Evolutionary conservation across 2,113 vertebrate species (phyloP).

Genomic region (Nothobranchius kuhntae): DNA sequence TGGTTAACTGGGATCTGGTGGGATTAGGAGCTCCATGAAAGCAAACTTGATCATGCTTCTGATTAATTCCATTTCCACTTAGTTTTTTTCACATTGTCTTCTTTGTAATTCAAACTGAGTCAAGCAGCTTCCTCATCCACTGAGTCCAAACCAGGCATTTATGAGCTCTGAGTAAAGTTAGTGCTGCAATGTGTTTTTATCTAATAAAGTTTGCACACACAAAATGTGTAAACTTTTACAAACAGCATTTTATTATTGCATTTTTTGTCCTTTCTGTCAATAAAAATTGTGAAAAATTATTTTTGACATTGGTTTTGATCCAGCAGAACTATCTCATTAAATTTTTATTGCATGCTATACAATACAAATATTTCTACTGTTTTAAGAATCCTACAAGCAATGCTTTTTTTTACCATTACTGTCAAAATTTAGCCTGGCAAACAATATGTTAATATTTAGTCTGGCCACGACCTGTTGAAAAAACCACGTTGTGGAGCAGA

Average conservation of each 20-base stretch:
- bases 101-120: constrained; percentile 29
- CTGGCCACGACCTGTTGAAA: too few species aligned
- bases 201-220: background rate
- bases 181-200: background rate
- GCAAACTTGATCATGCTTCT: constrained; percentile 52
- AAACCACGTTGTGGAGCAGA: too few species aligned
- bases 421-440: too few species aligned
- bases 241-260: background rate
- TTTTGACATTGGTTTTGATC: too few species aligned
- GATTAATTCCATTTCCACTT: constrained; percentile 56
- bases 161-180: background rate
- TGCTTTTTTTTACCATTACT: too few species aligned
- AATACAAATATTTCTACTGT: too few species aligned
- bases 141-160: background rate
- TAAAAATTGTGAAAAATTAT: too few species aligned
- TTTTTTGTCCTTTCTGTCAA: background rate
- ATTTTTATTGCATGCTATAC: too few species aligned
- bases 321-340: too few species aligned
- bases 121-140: constrained; percentile 4
- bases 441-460: too few species aligned
- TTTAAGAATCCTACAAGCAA: too few species aligned
- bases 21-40: constrained; percentile 65
- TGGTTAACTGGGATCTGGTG: constrained; percentile 69
- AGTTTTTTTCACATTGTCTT: constrained; percentile 35
- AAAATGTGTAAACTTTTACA: background rate